These are phyloP conservation scores for Lamprotornis superbus DNA, from an alignment of 2,113 vertebrate species.

Conservation along the genomic window DNA sequence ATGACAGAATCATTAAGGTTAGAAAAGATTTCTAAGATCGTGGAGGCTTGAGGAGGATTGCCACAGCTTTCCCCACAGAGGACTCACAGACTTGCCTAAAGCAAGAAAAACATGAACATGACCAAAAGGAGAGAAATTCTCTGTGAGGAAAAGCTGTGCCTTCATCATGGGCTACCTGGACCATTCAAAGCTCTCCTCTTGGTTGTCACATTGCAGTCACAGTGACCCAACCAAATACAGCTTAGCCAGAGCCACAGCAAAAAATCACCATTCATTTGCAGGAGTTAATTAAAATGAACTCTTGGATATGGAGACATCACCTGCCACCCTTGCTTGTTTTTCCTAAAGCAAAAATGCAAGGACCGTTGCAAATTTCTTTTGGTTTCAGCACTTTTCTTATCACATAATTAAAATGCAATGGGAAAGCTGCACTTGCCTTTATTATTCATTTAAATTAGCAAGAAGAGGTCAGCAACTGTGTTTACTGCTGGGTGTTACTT, in stretches of 20 bases:
- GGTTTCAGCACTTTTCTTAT: constrained; percentile 22
- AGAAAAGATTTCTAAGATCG: background rate
- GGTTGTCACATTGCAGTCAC: background rate
- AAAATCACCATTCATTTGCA: background rate
- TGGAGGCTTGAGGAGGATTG: background rate
- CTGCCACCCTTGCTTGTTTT: constrained; percentile 20
- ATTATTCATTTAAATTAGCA: constrained; percentile 1
- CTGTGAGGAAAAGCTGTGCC: background rate
- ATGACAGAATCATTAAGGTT: background rate
- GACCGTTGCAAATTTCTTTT: background rate
- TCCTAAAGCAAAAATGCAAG: constrained; percentile 25
- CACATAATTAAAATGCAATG: background rate
- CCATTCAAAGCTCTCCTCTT: background rate
- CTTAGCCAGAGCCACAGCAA: background rate
- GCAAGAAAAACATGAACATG: background rate
- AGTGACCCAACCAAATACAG: background rate
- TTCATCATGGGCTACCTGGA: background rate
- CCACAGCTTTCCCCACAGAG: background rate
- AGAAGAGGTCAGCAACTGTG: background rate
- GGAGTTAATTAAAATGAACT: constrained; percentile 43
- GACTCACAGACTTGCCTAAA: background rate
- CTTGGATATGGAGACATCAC: constrained; percentile 3
- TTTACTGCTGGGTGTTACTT: background rate
- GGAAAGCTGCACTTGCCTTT: background rate
- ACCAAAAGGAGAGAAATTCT: background rate